Conservation (phyloP, 1,140 invertebrate species). For the Aphelinus atriplicis region DNA sequence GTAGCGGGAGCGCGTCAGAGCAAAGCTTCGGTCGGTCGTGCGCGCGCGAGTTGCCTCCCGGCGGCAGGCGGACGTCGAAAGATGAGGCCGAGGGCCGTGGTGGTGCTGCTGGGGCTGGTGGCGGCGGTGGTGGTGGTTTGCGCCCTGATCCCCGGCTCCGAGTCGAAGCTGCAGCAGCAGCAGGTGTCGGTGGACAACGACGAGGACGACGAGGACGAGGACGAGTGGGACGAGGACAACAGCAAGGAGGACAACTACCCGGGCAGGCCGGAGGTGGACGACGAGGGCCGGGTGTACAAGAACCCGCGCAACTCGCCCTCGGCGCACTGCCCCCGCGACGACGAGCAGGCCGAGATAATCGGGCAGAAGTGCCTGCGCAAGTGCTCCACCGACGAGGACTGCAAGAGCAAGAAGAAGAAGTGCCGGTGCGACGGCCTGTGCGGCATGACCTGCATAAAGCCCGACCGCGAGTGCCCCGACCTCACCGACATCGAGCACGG, state of each 20-base stretch:
- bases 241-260: slow-evolving; percentile 69
- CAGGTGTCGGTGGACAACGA: slow-evolving; percentile 54
- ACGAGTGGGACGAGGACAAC: slow-evolving; percentile 73
- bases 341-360: slow-evolving; percentile 71
- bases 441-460: slow-evolving; percentile 97
- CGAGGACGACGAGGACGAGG: slow-evolving; percentile 64
- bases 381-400: slow-evolving; percentile 93
- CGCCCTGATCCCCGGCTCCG: slow-evolving; percentile 36
- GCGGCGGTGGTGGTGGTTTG: too few relatives aligned
- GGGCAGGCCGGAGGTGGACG: slow-evolving; percentile 69
- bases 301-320: slow-evolving; percentile 90
- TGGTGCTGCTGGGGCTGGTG: too few relatives aligned
- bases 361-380: slow-evolving; percentile 91
- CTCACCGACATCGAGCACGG: slow-evolving; percentile 78
- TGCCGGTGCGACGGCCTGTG: slow-evolving; percentile 96
- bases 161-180: slow-evolving; percentile 57
- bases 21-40: too few relatives aligned
- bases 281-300: slow-evolving; percentile 83
- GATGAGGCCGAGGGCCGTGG: too few relatives aligned
- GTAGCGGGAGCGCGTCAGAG: too few relatives aligned
- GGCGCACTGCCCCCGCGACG: slow-evolving; percentile 82
- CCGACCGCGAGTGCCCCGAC: slow-evolving; percentile 86
- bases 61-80: too few relatives aligned
- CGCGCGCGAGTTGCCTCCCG: too few relatives aligned
- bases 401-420: slow-evolving; percentile 95